A percentile compares a stretch with the other conserved stretches of the same genome.
These are phyloP conservation scores for Cyclina sinensis DNA, from an alignment of 1,140 invertebrate genomes.

Conservation along the genomic window DNA sequence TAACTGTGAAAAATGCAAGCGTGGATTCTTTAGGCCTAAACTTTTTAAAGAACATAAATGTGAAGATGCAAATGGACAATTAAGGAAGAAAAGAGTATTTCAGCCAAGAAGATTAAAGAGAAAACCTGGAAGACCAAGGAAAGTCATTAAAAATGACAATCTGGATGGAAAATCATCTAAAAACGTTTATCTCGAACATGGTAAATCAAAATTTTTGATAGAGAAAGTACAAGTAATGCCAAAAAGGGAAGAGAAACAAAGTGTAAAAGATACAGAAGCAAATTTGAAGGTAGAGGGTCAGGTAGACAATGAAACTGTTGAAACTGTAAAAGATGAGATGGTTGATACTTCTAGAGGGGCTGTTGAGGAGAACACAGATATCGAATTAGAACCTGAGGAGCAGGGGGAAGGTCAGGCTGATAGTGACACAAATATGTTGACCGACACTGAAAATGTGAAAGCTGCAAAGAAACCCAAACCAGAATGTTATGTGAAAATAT, in stretches of 20 bases:
- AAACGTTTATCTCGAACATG: neutral
- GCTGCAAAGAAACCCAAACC: conserved; percentile 42
- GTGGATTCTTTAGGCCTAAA: conserved; percentile 87
- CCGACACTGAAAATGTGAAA: neutral
- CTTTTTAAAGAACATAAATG: conserved; percentile 83
- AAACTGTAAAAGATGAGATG: neutral
- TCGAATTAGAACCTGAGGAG: neutral
- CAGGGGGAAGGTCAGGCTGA: neutral
- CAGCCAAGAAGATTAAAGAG: conserved; percentile 65
- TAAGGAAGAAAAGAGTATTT: conserved; percentile 59
- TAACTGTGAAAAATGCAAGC: conserved; percentile 88
- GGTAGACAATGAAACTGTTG: conserved; percentile 18
- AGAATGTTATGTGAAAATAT: conserved; percentile 73
- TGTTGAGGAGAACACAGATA: neutral
- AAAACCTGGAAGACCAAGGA: conserved; percentile 82
- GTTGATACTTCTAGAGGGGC: neutral
- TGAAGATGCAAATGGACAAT: conserved; percentile 69
- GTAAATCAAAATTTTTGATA: conserved; percentile 19
- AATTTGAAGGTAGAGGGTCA: conserved; percentile 8
- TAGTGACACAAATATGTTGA: neutral
- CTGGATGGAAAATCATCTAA: conserved; percentile 55
- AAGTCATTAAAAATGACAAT: conserved; percentile 72
- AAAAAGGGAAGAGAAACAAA: conserved; percentile 27
- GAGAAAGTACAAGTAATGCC: conserved; percentile 7
- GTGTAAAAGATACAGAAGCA: neutral